Evolutionary conservation across 2,888 invertebrate genomes (phyloP).

Genomic region (Aethes cnicana): DNA sequence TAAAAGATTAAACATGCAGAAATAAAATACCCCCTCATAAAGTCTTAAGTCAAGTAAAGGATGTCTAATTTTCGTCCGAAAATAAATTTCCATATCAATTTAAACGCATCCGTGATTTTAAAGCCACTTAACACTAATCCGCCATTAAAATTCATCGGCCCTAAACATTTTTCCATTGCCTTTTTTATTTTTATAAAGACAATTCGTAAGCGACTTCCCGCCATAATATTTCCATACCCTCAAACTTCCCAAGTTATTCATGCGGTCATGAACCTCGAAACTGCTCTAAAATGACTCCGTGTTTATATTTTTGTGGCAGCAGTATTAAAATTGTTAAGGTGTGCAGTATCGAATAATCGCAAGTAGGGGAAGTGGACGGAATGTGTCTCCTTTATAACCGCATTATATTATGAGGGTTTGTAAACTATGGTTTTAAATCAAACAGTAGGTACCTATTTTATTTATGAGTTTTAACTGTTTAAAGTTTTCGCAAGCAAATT

Average conservation of each 20-base stretch:
- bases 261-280: constrained; percentile 20
- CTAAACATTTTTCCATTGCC: constrained; percentile 58
- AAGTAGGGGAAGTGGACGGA: constrained; percentile 59
- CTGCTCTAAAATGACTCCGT: not conserved
- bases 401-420: constrained; percentile 55
- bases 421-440: constrained; percentile 52
- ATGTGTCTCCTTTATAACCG: constrained; percentile 67
- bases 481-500: no score
- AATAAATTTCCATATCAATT: not conserved
- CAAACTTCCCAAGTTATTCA: constrained; percentile 30
- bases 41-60: no score
- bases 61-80: no score
- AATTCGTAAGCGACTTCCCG: constrained; percentile 74
- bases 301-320: constrained; percentile 9
- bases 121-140: constrained; percentile 38
- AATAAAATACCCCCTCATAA: no score
- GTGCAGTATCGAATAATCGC: constrained; percentile 55
- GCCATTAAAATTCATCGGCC: constrained; percentile 72
- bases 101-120: constrained; percentile 4
- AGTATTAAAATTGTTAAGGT: constrained; percentile 33
- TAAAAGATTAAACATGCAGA: no score
- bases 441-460: constrained; percentile 41
- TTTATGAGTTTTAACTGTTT: constrained; percentile 35
- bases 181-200: constrained; percentile 62
- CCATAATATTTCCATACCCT: constrained; percentile 75